These are phyloP conservation scores for Xylocampa areola DNA, from an alignment of 2,888 invertebrate species.

Conservation along the genomic window DNA sequence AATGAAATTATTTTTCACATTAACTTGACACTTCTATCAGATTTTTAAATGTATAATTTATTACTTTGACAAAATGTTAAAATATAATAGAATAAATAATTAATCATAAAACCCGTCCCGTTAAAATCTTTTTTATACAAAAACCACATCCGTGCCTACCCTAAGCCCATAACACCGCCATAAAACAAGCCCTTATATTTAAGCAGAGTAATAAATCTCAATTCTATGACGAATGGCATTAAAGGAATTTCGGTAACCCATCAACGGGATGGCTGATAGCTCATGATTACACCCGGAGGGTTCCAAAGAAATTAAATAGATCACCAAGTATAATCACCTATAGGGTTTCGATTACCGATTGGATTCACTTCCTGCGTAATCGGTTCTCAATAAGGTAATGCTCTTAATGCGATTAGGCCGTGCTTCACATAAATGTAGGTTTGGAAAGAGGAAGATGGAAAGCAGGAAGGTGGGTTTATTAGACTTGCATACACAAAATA, in stretches of 20 bases:
- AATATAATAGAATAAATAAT: too few relatives aligned
- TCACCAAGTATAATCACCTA: conserved; percentile 44
- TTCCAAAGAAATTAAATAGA: conserved; percentile 57
- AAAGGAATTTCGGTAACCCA: conserved; percentile 64
- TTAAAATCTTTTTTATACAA: neutral
- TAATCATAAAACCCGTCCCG: too few relatives aligned
- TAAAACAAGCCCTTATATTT: conserved; percentile 68
- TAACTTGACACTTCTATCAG: too few relatives aligned
- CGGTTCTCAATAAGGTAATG: conserved; percentile 18
- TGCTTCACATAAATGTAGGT: conserved; percentile 15
- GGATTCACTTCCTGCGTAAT: conserved; percentile 72
- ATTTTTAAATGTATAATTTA: too few relatives aligned
- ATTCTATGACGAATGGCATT: conserved; percentile 70
- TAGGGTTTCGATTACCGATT: conserved; percentile 68
- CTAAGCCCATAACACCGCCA: conserved; percentile 34
- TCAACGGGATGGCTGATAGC: conserved; percentile 57
- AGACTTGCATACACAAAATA: conserved; percentile 18
- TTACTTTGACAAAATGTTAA: too few relatives aligned
- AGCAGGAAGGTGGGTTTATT: conserved; percentile 6
- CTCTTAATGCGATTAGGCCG: conserved; percentile 2
- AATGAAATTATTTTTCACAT: too few relatives aligned
- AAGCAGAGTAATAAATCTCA: conserved; percentile 70
- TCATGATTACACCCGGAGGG: conserved; percentile 62
- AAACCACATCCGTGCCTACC: conserved; percentile 25
- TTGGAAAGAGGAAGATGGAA: conserved; percentile 17